Conservation (phyloP, 2,888 invertebrate genomes). For the Encarsia formosa region DNA sequence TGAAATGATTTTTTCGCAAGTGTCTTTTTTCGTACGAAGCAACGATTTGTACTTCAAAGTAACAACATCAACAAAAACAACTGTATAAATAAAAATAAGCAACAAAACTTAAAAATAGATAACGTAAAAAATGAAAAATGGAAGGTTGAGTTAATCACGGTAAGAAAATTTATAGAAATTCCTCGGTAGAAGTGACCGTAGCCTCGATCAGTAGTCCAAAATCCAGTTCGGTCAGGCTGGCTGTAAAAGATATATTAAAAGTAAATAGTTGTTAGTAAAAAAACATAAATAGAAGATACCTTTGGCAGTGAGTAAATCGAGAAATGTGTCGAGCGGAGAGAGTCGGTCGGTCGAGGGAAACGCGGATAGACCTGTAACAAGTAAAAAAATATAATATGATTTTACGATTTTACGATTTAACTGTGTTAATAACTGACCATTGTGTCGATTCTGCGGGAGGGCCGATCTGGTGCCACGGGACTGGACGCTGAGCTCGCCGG, state of each 20-base stretch:
- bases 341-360: constrained; percentile 68
- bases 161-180: constrained; percentile 47
- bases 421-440: constrained; percentile 32
- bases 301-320: constrained; percentile 81
- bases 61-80: too few relatives aligned
- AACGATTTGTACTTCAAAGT: too few relatives aligned
- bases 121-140: constrained; percentile 1
- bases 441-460: constrained; percentile 43
- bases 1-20: too few relatives aligned
- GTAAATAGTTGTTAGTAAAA: background rate
- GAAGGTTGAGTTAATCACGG: constrained; percentile 1
- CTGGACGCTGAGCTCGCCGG: constrained; percentile 59
- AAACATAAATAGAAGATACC: constrained; percentile 38
- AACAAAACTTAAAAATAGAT: background rate
- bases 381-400: background rate
- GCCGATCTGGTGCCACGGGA: too few relatives aligned
- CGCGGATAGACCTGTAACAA: constrained; percentile 62
- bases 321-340: constrained; percentile 78
- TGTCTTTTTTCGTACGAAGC: too few relatives aligned
- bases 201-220: constrained; percentile 83
- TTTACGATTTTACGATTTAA: constrained; percentile 4
- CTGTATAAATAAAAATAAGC: too few relatives aligned
- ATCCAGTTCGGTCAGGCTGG: constrained; percentile 78
- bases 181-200: constrained; percentile 64
- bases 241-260: constrained; percentile 47